Base-by-base conservation (phyloP, 1,140 invertebrate genomes). In the Triops cancriformis region DNA sequence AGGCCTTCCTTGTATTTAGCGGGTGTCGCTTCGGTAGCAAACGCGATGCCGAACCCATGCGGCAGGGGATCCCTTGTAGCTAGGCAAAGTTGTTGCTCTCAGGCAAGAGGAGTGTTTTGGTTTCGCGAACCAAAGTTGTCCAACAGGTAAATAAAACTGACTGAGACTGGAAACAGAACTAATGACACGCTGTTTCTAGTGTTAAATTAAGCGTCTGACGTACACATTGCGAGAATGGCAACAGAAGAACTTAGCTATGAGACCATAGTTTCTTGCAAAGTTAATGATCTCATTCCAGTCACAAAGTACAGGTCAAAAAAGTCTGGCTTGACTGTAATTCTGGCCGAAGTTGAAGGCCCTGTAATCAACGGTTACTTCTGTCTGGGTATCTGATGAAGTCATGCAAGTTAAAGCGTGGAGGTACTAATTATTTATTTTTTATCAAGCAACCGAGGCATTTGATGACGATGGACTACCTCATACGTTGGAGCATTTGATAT, bases 381-480 rank as follows among this genome's bases (percentile, higher is more conserved):
- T 82, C 84, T 96, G 27, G 93, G 94, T 96, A 87, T 86, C 86
- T 82, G 76, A 74, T 73, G 11, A 42, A 75, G 31, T 81, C 26
- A 27, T 4, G 26, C 76, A 14, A 73, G 43, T 27, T n/a, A 73
- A 31, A 31, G 4, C 72, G 26, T 42, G 23, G 45, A 26, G 4
- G 7, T 79, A 73, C n/a, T n/a, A 12, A 73, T 51, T 37, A 75
- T 75, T 76, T 78, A 73, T 77, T 79, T 73, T 77, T 79, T 78
- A 82, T 87, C 79, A 82, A 96, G 94, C 91, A 26, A 97, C 95
- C 14, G 94, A 97, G 87, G 92, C 94, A 0, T 88, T 91, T 82
- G 93, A 95, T 85, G 93, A 97, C 86, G 94, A 97, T 88, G 95
- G 95, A 4, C 83, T 97, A 51, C 95, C 95, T 0, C 95, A 97